Evolutionary conservation across 1,140 invertebrate genomes (phyloP), one percentile per base, ranked within the genome.

Genomic region (Muscidifurax raptorellus): DNA sequence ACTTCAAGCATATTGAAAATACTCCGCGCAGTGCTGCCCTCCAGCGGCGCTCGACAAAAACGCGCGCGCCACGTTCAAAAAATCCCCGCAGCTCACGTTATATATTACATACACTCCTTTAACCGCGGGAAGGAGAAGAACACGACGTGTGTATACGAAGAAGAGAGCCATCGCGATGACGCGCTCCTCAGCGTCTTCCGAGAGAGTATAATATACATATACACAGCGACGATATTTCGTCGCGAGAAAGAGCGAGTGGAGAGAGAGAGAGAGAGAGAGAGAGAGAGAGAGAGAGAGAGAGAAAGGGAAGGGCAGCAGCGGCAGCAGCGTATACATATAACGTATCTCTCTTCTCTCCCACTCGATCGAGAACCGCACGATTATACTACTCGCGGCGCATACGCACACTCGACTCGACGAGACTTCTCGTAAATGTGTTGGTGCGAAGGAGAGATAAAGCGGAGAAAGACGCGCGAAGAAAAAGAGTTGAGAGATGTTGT

Each of bases 351-450:
- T 40, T 10, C 10, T 52, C 47, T 52, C 47, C 47, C 47, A 52
- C 47, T 52, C 47, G 47, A 52, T 52, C 47, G 47, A 52, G 47
- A 52, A 5, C 47, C 47, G 18, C 47, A 52, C 47, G 47, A 52
- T 52, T 59, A 59, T 59, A 59, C 52, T 40, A 59, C 22, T 22
- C 18, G 18, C 52, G 18, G 15, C 18, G 18, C 5, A 59, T 22
- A 22, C 52, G 15, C 52, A 59, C 9, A 59, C 18, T 59, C 52
- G 18, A 59, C 87, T 91, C 89, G 59, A 69, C 89, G 77, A 79
- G 85, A 90, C 88, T 90, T 89, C 79, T 67, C 74, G 72, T 74
- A 22, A 36, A 78, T 69, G 67, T 69, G 67, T 44, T 67, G 44
- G 52, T 47, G 40, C 47, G 40, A 18, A 18, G 7, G 72, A 40